Evolutionary conservation across 2,113 vertebrate genomes (phyloP).

Genomic region (Pituophis catenifer): DNA sequence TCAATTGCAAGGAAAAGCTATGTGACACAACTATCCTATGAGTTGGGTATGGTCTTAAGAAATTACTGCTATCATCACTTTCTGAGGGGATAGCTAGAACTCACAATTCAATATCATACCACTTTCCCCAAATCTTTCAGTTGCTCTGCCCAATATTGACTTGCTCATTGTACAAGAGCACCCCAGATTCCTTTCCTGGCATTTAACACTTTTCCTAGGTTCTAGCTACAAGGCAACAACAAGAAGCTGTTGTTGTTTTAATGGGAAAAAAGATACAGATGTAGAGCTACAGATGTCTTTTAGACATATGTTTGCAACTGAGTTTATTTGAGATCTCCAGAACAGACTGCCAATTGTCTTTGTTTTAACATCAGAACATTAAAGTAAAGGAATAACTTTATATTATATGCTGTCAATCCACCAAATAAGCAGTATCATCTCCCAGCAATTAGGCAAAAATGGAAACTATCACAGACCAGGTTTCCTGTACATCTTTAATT

Average conservation of each 20-base stretch:
- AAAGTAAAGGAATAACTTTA: neutral
- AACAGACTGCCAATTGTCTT: neutral
- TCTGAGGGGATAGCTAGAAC: neutral
- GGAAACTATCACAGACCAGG: neutral
- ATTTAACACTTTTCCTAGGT: neutral
- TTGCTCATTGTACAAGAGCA: neutral
- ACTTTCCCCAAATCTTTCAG: neutral
- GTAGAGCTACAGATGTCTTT: neutral
- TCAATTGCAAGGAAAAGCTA: neutral
- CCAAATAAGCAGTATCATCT: neutral
- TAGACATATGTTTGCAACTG: neutral
- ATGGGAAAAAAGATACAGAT: neutral
- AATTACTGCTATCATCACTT: neutral
- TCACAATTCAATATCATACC: neutral
- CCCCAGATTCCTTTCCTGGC: neutral
- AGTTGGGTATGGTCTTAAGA: neutral
- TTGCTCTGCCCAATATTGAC: neutral
- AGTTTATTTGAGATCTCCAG: neutral
- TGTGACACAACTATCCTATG: neutral
- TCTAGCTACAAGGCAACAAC: too few relatives aligned
- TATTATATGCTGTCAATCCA: neutral
- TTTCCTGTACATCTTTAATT: neutral
- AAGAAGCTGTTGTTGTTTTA: neutral
- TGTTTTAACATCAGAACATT: neutral
- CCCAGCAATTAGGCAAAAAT: neutral